Percentiles rank a stretch among this genome's conserved stretches.
These are phyloP conservation scores for Xanthorhoe spadicearia DNA, from an alignment of 2,888 invertebrate species.

Conservation along the genomic window DNA sequence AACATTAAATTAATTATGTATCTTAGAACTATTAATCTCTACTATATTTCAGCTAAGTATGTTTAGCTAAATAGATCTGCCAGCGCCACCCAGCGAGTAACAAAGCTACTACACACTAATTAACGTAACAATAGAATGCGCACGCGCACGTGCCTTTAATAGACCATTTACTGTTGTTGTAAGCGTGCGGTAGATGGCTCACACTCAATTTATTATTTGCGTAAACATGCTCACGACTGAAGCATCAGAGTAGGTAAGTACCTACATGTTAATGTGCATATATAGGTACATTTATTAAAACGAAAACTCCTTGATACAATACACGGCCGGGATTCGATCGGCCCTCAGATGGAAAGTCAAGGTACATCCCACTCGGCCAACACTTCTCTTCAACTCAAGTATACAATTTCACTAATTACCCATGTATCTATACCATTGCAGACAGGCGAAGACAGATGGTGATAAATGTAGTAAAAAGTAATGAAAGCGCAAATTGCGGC, in stretches of 20 bases:
- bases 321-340: no score
- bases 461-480: constrained; percentile 28
- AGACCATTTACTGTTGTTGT: constrained; percentile 41
- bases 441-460: constrained; percentile 19
- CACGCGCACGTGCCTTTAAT: constrained; percentile 46
- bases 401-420: background rate
- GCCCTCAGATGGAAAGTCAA: no score
- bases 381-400: no score
- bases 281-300: no score
- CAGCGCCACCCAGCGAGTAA: constrained; percentile 55
- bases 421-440: background rate
- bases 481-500: constrained; percentile 36
- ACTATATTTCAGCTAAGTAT: background rate
- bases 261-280: no score
- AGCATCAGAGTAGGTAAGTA: no score
- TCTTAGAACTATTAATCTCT: no score
- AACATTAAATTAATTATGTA: no score
- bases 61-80: background rate
- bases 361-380: no score
- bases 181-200: constrained; percentile 51
- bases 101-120: constrained; percentile 43
- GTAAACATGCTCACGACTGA: background rate
- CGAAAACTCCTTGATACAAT: no score
- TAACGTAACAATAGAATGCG: constrained; percentile 17
- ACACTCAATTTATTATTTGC: constrained; percentile 11